Percentiles rank a stretch among this genome's conserved stretches.
These are phyloP conservation scores for Chorisops tibialis DNA, from an alignment of 2,888 invertebrate species.

Conservation along the genomic window DNA sequence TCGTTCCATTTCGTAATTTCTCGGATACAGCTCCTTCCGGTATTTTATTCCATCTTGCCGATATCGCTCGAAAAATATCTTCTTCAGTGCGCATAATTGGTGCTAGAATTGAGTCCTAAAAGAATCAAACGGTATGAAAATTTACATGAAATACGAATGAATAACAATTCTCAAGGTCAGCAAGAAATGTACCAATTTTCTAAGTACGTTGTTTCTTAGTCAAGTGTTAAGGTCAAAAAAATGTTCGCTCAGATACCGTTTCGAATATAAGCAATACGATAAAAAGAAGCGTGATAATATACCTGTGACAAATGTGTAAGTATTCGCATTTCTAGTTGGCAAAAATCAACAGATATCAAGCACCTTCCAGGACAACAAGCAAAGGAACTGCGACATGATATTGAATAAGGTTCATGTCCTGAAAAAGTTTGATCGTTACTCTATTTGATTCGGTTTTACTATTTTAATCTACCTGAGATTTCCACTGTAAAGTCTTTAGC, in stretches of 20 bases:
- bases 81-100: slow-evolving; percentile 63
- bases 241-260: too few relatives aligned
- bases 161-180: not conserved
- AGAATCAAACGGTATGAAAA: not conserved
- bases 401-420: slow-evolving; percentile 37
- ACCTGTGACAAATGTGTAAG: slow-evolving; percentile 79
- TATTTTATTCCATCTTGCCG: slow-evolving; percentile 77
- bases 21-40: slow-evolving; percentile 69
- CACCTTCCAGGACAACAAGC: slow-evolving; percentile 58
- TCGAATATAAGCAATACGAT: too few relatives aligned
- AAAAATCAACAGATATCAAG: slow-evolving; percentile 91
- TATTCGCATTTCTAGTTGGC: slow-evolving; percentile 91
- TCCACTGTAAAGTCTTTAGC: slow-evolving; percentile 76
- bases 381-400: slow-evolving; percentile 66
- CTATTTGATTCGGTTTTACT: not conserved
- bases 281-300: not conserved
- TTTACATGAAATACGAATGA: not conserved
- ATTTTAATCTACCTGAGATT: slow-evolving; percentile 31
- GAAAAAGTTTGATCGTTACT: not conserved
- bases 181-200: not conserved
- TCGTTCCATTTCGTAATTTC: slow-evolving; percentile 78
- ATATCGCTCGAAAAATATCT: slow-evolving; percentile 83
- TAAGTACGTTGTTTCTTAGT: not conserved
- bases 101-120: slow-evolving; percentile 64
- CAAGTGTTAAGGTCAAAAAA: too few relatives aligned